Evolutionary conservation across 2,113 vertebrate genomes (phyloP).

Genomic region (Cyprinodon variegatus): DNA sequence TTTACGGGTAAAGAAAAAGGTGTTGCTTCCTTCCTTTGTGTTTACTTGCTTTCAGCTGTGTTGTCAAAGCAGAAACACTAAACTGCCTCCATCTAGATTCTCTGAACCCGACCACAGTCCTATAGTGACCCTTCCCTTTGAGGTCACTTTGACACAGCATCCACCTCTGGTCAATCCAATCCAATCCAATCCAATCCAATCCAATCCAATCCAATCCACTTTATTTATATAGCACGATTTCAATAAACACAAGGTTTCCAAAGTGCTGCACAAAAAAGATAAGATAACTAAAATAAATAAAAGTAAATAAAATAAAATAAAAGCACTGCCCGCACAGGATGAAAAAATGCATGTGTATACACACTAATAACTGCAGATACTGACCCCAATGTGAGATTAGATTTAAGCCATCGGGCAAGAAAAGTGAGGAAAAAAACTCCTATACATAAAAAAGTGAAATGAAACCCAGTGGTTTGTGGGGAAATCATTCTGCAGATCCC

Average conservation of each 20-base stretch:
- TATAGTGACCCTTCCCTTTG: constrained; percentile 13
- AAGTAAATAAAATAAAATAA: too few relatives aligned
- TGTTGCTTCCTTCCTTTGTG: background rate
- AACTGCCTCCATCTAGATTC: constrained; percentile 16
- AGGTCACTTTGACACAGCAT: constrained; percentile 12
- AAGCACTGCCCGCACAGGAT: too few relatives aligned
- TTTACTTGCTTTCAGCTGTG: constrained; percentile 11
- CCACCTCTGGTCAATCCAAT: constrained; percentile 13
- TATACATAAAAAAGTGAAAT: background rate
- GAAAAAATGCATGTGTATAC: too few relatives aligned
- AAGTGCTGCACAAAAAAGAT: too few relatives aligned
- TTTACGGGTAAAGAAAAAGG: background rate
- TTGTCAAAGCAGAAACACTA: constrained; percentile 18
- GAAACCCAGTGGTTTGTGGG: background rate
- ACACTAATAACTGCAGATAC: constrained; percentile 6
- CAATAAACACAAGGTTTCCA: too few relatives aligned
- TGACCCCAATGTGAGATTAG: constrained; percentile 18
- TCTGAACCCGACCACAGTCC: constrained; percentile 13
- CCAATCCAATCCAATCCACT: too few relatives aligned
- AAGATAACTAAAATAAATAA: too few relatives aligned
- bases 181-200: background rate
- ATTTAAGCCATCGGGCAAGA: background rate
- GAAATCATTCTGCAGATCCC: background rate
- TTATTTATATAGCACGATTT: too few relatives aligned
- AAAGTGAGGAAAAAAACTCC: background rate